Base-by-base conservation (phyloP, 1,140 invertebrate genomes). In the Eurosta solidaginis region DNA sequence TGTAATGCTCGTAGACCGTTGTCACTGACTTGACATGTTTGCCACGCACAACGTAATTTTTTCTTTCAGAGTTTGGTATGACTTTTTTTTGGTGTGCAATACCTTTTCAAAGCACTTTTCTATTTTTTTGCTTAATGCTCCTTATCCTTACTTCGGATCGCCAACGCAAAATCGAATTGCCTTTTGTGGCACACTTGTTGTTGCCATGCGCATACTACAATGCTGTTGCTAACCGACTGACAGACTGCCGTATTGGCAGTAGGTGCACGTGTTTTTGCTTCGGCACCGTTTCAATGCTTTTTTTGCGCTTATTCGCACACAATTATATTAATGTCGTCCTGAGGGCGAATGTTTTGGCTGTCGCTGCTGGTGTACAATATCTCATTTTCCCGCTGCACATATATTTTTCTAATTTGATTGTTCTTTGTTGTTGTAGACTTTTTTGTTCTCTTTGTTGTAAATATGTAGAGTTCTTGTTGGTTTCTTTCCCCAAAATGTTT, bases 311-410 rank as follows among this genome's bases (percentile, higher is more conserved):
- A 68, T 68, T 68, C 59, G 33, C 59, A 68, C 59, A 68, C 59
- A 68, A 36, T 68, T 68, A 40, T 40, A 20, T 6, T 22, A n/a
- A 68, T 68, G 36, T n/a, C n/a, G n/a, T 68, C 36, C 59, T 42
- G 40, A 17, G 59, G n/a, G 36, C 59, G 22, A 68, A n/a, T 68
- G 59, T 68, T 68, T 68, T 20, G 59, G 59, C 59, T 42, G 59
- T 68, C 59, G 59, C 59, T 68, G 59, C 59, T 68, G 59, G 33
- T 68, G 59, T 20, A 22, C 59, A 68, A 68, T 22, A 33, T 40
- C 59, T 40, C 36, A 22, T 27, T 68, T 68, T 6, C 20, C 33
- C 27, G 33, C 1, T 1, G 29, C 25, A 59, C 27, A 4, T n/a
- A 33, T 59, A 12, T 33, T 59, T 36, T 10, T 17, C n/a, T 33